Conservation (phyloP, 2,797 vertebrate genomes). For the Lagodon rhomboides region DNA sequence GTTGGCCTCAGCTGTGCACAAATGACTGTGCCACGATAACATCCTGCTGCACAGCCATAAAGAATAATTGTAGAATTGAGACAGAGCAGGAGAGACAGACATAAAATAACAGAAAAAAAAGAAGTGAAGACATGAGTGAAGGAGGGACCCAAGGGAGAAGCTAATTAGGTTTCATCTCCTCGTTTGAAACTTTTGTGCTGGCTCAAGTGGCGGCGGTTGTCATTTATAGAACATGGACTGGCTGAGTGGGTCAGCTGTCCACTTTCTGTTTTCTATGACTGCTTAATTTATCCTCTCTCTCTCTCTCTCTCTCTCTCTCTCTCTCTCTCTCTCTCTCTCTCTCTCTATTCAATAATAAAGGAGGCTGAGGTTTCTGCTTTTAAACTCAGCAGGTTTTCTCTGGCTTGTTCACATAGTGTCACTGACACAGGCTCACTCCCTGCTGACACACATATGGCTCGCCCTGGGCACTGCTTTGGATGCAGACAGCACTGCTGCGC, state of each 20-base stretch:
- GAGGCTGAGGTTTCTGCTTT: slow-evolving; percentile 44
- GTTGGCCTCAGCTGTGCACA: slow-evolving; percentile 15
- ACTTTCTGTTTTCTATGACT: slow-evolving; percentile 41
- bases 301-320: background rate
- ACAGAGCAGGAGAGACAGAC: slow-evolving; percentile 28
- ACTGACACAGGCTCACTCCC: slow-evolving; percentile 61
- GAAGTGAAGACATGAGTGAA: slow-evolving; percentile 33
- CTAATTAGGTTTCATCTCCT: slow-evolving; percentile 61
- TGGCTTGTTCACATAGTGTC: slow-evolving; percentile 55
- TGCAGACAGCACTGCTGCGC: slow-evolving; percentile 36
- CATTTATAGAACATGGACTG: slow-evolving; percentile 51
- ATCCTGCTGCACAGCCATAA: slow-evolving; percentile 24
- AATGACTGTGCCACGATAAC: slow-evolving; percentile 24
- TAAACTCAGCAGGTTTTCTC: slow-evolving; percentile 50
- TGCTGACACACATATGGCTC: slow-evolving; percentile 68
- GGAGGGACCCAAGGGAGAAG: slow-evolving; percentile 38
- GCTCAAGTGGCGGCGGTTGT: slow-evolving; percentile 37
- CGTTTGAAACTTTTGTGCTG: slow-evolving; percentile 51
- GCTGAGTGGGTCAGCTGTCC: slow-evolving; percentile 57
- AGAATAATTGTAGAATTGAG: slow-evolving; percentile 37
- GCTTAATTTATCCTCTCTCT: slow-evolving; percentile 14
- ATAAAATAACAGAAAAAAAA: slow-evolving; percentile 52
- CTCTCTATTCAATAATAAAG: slow-evolving; percentile 44
- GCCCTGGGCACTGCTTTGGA: slow-evolving; percentile 40
- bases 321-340: background rate